A percentile compares a stretch with the other conserved stretches of the same genome.
Evolutionary conservation across 2,113 vertebrate species (phyloP).

Genomic region (Monopterus albus): DNA sequence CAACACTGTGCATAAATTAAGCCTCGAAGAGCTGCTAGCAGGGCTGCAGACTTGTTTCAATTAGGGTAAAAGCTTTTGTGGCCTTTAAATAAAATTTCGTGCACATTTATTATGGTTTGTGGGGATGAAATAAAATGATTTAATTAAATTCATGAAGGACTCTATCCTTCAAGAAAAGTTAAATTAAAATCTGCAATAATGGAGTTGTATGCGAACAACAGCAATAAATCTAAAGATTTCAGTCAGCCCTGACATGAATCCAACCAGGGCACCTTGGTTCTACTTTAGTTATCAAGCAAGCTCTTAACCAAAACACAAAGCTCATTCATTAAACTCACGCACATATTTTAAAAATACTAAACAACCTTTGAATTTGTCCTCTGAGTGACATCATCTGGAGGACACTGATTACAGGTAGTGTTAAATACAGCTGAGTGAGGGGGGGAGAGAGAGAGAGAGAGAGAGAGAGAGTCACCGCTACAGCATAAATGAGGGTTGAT

Average conservation of each 20-base stretch:
- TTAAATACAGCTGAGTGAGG: slow-evolving; percentile 11
- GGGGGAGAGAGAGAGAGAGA: no score
- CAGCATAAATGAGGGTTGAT: no score
- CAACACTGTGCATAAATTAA: no score
- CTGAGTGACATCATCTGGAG: slow-evolving; percentile 26
- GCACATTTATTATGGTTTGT: no score
- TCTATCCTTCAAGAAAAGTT: not conserved
- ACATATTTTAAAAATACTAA: slow-evolving; percentile 23
- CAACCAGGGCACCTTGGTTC: slow-evolving; percentile 51
- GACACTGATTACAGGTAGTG: slow-evolving; percentile 21
- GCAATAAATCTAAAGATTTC: slow-evolving; percentile 17
- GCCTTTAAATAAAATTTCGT: not conserved
- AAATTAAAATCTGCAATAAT: not conserved
- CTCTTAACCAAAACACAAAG: slow-evolving; percentile 28
- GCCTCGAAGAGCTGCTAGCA: not conserved
- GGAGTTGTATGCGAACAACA: not conserved
- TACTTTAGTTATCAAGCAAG: slow-evolving; percentile 20
- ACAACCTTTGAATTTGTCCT: slow-evolving; percentile 51
- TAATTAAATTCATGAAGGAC: not conserved
- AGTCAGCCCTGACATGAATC: slow-evolving; percentile 9
- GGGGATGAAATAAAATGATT: no score
- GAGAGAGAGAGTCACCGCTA: no score
- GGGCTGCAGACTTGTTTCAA: not conserved
- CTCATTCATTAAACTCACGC: slow-evolving; percentile 17
- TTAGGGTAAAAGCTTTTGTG: not conserved